Conservation (phyloP, 2,797 vertebrate species). For the Propithecus deckenii region DNA sequence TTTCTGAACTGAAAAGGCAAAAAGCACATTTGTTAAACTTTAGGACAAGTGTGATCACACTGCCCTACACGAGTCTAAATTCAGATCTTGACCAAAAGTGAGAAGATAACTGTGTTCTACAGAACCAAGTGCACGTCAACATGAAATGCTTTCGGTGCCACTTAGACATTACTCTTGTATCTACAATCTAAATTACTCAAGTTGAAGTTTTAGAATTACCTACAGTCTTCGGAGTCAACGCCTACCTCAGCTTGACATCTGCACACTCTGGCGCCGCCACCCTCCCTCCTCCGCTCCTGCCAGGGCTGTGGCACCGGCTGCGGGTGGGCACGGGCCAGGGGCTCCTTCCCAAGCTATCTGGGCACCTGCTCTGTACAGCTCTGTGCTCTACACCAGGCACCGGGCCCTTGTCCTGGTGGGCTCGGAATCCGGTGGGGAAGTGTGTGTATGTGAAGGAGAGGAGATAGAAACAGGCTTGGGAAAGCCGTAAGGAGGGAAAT, state of each 20-base stretch:
- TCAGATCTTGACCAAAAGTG: neutral
- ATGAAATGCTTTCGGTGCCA: neutral
- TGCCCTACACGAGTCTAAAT: neutral
- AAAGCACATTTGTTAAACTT: neutral
- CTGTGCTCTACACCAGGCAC: neutral
- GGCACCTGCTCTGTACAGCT: neutral
- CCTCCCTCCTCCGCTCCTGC: neutral
- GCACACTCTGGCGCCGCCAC: fast-evolving
- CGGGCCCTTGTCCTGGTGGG: neutral
- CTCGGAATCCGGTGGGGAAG: neutral
- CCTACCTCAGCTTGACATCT: neutral
- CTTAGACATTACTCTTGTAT: neutral
- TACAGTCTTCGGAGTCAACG: neutral
- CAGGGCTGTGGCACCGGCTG: neutral
- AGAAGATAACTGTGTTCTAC: neutral
- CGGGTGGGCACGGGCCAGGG: fast-evolving
- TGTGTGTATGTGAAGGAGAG: neutral
- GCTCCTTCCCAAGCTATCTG: neutral
- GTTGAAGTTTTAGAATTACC: neutral
- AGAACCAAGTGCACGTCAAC: neutral
- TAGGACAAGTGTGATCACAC: neutral
- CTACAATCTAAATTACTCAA: neutral
- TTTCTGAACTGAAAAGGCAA: neutral
- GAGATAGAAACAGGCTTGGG: neutral
- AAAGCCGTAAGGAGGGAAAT: neutral